phyloP scores from a whole-genome alignment of 2,888 invertebrate species.

The Lobophora halterata region DNA sequence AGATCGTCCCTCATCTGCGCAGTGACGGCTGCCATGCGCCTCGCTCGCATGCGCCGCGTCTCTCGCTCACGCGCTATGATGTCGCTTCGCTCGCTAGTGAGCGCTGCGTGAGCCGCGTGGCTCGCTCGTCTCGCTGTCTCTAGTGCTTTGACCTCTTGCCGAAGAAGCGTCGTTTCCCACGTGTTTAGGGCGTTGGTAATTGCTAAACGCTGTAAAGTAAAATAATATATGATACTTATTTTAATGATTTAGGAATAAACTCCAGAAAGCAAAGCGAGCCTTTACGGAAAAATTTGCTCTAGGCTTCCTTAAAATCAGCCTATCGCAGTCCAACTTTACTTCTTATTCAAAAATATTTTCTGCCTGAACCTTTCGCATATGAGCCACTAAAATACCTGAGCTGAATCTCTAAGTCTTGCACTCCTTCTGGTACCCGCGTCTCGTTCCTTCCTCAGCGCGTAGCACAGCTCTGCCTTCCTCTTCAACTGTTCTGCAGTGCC shows the following conservation, averaged over 20 bases:
- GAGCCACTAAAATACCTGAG: constrained; percentile 48
- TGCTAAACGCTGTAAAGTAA: constrained; percentile 52
- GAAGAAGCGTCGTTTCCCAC: constrained; percentile 53
- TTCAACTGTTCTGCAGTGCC: constrained; percentile 46
- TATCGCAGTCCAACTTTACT: too few species aligned
- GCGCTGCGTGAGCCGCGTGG: constrained; percentile 47
- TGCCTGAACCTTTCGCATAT: too few species aligned
- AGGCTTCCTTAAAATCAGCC: too few species aligned
- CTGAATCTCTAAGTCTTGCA: constrained; percentile 50
- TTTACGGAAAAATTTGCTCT: too few species aligned
- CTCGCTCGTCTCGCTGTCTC: constrained; percentile 50
- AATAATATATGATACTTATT: too few species aligned
- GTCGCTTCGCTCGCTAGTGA: constrained; percentile 43
- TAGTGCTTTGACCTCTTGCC: constrained; percentile 50
- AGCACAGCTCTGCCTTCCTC: constrained; percentile 41
- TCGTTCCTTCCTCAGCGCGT: constrained; percentile 42
- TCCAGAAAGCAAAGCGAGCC: too few species aligned
- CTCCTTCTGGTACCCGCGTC: constrained; percentile 48
- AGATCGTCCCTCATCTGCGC: constrained; percentile 57
- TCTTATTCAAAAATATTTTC: too few species aligned
- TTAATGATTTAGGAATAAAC: too few species aligned
- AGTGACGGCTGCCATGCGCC: constrained; percentile 50
- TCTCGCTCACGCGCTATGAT: constrained; percentile 43
- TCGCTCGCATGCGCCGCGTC: constrained; percentile 35
- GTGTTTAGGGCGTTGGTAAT: constrained; percentile 57